phyloP scores from a whole-genome alignment of 2,113 vertebrate species.

The Casuarius casuarius region DNA sequence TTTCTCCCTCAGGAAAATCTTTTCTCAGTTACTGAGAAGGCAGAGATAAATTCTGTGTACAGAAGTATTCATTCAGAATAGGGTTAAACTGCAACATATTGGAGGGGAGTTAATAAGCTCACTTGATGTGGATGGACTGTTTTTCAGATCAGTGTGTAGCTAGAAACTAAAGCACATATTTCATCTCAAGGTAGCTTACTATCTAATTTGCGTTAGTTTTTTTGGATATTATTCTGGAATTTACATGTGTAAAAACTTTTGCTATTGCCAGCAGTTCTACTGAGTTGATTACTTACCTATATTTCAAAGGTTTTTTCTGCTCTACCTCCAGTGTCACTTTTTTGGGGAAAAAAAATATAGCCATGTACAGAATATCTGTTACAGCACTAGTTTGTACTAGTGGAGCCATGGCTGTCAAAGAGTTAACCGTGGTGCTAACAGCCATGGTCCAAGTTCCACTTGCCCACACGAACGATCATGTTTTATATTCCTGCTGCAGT shows the following conservation, averaged over 20 bases:
- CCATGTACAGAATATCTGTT: background rate
- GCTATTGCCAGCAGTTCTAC: background rate
- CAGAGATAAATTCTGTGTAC: background rate
- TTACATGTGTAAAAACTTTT: background rate
- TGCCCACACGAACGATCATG: background rate
- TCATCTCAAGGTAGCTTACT: background rate
- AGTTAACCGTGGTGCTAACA: background rate
- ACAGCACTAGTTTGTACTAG: background rate
- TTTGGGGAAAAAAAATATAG: background rate
- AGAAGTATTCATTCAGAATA: background rate
- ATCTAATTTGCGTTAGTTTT: background rate
- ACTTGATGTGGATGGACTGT: background rate
- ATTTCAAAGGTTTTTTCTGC: background rate
- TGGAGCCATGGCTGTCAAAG: background rate
- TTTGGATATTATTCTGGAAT: background rate
- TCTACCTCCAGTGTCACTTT: background rate
- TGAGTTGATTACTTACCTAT: background rate
- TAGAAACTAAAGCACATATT: fast-evolving
- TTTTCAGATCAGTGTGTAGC: background rate
- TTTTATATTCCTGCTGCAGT: background rate
- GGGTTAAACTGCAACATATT: background rate
- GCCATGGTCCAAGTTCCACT: background rate
- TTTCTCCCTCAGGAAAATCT: background rate
- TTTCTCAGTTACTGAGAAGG: background rate
- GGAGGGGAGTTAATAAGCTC: background rate